Percentiles rank a stretch among this genome's conserved stretches.
Conservation (phyloP, 2,797 vertebrate genomes). For the Ptychobarbus kaznakovi region DNA sequence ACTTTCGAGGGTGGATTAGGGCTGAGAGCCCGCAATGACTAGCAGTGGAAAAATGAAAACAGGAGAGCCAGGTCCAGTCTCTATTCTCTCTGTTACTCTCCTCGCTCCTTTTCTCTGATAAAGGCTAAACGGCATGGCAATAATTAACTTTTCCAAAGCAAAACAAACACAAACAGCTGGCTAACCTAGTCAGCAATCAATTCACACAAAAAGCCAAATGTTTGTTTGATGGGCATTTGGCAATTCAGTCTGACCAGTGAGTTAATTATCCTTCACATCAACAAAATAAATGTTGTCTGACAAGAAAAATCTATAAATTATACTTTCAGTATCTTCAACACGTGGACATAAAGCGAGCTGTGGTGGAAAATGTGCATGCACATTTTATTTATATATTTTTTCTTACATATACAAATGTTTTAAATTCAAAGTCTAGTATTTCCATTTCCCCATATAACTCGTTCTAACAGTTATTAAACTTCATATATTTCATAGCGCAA, state of each 20-base stretch:
- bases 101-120: slow-evolving; percentile 9
- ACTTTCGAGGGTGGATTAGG: slow-evolving; percentile 45
- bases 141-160: slow-evolving; percentile 18
- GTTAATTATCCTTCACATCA: slow-evolving; percentile 1
- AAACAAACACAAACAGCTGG: slow-evolving; percentile 30
- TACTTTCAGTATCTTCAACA: neutral
- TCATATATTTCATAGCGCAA: neutral
- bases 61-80: slow-evolving; percentile 46
- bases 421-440: neutral
- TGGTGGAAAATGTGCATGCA: neutral
- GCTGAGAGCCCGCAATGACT: slow-evolving; percentile 48
- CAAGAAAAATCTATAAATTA: neutral
- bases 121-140: neutral
- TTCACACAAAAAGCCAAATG: slow-evolving; percentile 23
- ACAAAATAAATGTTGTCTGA: neutral
- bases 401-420: neutral
- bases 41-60: slow-evolving; percentile 52
- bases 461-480: neutral
- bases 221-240: slow-evolving; percentile 15
- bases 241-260: neutral
- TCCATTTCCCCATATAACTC: neutral
- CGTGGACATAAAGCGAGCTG: neutral
- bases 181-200: slow-evolving; percentile 28
- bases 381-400: neutral
- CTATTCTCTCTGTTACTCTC: slow-evolving; percentile 14